Conservation (phyloP, 2,797 vertebrate genomes). For the Zenarchopterus dispar region DNA sequence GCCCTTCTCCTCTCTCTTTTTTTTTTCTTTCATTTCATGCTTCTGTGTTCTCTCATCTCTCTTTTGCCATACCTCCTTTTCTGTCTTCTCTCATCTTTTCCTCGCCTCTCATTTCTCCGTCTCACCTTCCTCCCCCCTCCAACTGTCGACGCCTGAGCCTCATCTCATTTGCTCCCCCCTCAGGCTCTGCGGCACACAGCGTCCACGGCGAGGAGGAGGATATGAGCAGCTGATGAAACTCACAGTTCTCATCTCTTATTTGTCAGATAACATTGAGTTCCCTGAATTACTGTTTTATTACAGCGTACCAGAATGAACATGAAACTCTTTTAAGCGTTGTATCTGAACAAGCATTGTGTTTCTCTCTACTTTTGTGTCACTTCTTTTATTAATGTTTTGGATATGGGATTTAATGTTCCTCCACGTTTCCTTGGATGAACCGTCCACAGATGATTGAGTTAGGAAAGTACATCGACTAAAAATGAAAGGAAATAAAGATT, state of each 20-base stretch:
- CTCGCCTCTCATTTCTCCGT: constrained; percentile 13
- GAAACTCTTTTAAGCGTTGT: constrained; percentile 4
- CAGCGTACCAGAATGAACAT: constrained; percentile 9
- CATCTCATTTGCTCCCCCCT: constrained; percentile 64
- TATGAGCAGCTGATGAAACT: constrained; percentile 35
- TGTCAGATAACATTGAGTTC: constrained; percentile 39
- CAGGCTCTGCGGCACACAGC: constrained; percentile 53
- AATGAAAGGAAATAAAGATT: no score
- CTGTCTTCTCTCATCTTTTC: constrained; percentile 12
- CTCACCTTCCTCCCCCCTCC: constrained; percentile 4
- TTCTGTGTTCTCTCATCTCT: constrained; percentile 18
- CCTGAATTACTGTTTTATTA: constrained; percentile 49
- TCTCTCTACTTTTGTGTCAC: constrained; percentile 7
- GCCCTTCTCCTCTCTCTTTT: constrained; percentile 6
- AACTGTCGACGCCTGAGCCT: constrained; percentile 19
- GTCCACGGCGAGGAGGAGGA: constrained; percentile 19
- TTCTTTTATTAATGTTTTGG: constrained; percentile 34
- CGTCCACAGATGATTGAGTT: constrained; percentile 3
- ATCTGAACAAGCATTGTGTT: constrained; percentile 1
- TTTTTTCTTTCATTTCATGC: constrained; percentile 17
- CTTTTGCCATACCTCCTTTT: constrained; percentile 4
- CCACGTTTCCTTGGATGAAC: background rate
- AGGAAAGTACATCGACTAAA: no score
- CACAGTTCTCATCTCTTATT: constrained; percentile 32
- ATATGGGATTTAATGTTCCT: constrained; percentile 1